Evolutionary conservation across 2,113 vertebrate species (phyloP), one percentile per base, ranked within the genome.

Genomic region (Columba janthina): DNA sequence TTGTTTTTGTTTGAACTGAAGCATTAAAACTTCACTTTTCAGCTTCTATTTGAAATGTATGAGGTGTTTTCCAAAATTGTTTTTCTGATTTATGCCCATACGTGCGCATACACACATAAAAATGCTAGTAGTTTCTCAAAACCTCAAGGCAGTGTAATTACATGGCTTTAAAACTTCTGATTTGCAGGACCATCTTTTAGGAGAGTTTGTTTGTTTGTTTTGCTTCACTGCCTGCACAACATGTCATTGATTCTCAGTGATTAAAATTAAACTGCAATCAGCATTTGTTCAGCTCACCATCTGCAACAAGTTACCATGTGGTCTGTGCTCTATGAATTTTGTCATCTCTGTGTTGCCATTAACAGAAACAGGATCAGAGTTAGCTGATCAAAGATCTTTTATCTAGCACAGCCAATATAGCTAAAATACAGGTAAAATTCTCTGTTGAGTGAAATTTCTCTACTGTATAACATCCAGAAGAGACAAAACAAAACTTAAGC

Each of bases 211-310:
- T 60, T 24, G 7, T 54, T 60, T 81, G 28, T 32, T 80, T 86
- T 92, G 5, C 62, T 96, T 96, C 82, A 79, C 89, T 97, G 70
- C 21, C 83, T 93, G 28, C 44, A 92, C 34, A 81, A 81, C 16
- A 6, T 89, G 46, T 70, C 62, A 54, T 77, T 85, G 69, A 84
- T 64, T 91, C 72, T 90, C 19, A 72, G 66, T 94, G 77, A 65
- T 94, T 86, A 95, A 62, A 92, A 94, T 70, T 93, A 65, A 93
- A 77, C 31, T 57, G n/a, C 53, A 54, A 56, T 48, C 77, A 91
- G 36, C 44, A 17, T 90, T 92, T 90, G 24, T 20, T 84, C 8
- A 84, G 15, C 21, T 58, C 15, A 40, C 42, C 65, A 36, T 51
- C 64, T 94, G 34, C 38, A 77, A 44, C 13, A 74, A 60, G 9